These are phyloP conservation scores for Phoxinus dragarum DNA, from an alignment of 2,797 vertebrate species.

Conservation along the genomic window DNA sequence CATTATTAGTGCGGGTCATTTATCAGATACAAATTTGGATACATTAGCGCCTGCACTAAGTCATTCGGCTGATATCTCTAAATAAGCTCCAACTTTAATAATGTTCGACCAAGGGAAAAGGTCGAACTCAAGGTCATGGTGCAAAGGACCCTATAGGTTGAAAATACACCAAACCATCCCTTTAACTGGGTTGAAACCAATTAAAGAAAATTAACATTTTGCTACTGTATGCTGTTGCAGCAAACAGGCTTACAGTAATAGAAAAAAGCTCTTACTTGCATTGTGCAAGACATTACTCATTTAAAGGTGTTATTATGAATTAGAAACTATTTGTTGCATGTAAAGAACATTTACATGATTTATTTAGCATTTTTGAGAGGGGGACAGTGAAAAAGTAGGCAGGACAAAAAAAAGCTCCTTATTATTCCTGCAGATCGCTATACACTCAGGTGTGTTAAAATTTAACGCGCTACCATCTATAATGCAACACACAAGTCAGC, in stretches of 20 bases:
- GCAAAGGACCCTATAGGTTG: no score
- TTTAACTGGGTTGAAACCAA: neutral
- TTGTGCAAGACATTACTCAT: neutral
- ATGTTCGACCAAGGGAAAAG: no score
- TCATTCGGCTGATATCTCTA: no score
- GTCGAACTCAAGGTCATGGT: no score
- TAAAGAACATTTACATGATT: neutral
- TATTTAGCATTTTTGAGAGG: neutral
- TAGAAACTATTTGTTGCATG: neutral
- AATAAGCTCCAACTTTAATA: no score
- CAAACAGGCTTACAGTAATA: neutral
- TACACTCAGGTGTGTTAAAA: neutral
- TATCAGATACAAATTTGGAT: no score
- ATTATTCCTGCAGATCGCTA: neutral
- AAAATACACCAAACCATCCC: no score
- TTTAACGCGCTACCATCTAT: neutral
- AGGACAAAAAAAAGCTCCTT: neutral
- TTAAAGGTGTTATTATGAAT: neutral
- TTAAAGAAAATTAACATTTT: neutral
- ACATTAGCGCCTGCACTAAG: no score
- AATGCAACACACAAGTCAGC: constrained; percentile 13
- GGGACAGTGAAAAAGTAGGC: neutral
- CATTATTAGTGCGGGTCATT: no score
- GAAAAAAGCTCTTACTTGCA: no score
- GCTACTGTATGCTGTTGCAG: neutral